A percentile compares a stretch with the other conserved stretches of the same genome.
Evolutionary conservation across 2,797 vertebrate species (phyloP).

Genomic region (Allochrocebus solatus): DNA sequence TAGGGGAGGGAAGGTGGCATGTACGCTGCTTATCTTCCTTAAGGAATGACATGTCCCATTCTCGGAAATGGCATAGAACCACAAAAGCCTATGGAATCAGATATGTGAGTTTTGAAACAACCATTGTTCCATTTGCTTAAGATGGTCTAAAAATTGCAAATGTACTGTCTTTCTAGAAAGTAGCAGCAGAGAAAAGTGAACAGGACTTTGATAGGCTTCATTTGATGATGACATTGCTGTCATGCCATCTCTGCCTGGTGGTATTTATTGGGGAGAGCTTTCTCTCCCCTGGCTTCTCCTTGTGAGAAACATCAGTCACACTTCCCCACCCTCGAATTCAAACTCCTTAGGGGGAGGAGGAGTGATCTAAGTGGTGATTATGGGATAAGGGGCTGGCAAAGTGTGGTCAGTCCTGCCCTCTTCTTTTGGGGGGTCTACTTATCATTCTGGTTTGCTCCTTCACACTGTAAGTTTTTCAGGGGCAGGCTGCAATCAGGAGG

Average conservation of each 20-base stretch:
- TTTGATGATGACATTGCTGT: not conserved
- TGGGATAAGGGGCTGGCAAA: not conserved
- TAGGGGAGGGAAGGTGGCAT: too few species aligned
- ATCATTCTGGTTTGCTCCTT: not conserved
- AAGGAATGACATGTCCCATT: not conserved
- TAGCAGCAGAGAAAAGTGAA: not conserved
- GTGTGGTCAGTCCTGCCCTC: not conserved
- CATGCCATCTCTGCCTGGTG: not conserved
- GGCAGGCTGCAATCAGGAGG: too few species aligned
- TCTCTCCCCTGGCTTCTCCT: not conserved
- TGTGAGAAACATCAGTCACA: rapidly evolving
- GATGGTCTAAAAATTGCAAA: not conserved
- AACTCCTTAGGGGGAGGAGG: not conserved
- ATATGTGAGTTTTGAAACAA: not conserved
- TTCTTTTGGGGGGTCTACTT: not conserved
- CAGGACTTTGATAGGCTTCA: not conserved
- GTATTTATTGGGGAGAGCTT: too few species aligned
- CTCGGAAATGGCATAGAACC: not conserved
- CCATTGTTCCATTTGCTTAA: not conserved
- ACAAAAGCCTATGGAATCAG: not conserved
- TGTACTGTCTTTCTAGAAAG: not conserved
- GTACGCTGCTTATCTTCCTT: not conserved
- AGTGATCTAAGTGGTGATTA: not conserved
- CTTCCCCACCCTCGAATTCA: not conserved
- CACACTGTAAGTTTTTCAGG: not conserved